These are phyloP conservation scores for Clostera curtula DNA, from an alignment of 2,888 invertebrate species.

Conservation along the genomic window DNA sequence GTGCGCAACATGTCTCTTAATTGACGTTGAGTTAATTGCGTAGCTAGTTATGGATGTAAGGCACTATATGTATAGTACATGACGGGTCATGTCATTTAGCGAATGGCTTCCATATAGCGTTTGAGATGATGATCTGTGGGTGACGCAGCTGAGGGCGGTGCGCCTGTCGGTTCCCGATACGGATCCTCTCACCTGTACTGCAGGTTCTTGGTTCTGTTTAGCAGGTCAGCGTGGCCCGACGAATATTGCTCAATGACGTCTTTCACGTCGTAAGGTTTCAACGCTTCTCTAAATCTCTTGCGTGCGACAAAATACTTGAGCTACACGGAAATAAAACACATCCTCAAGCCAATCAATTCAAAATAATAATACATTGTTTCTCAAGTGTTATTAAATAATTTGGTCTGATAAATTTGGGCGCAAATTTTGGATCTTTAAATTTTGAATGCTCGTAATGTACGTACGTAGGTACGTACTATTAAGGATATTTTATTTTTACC, in stretches of 20 bases:
- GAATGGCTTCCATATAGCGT: slow-evolving; percentile 21
- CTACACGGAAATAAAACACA: slow-evolving; percentile 74
- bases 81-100: slow-evolving; percentile 6
- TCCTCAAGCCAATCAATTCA: slow-evolving; percentile 36
- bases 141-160: slow-evolving; percentile 17
- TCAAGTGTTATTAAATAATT: too few species aligned
- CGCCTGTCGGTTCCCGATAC: slow-evolving; percentile 19
- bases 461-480: too few species aligned
- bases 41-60: slow-evolving; percentile 14
- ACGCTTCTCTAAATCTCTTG: slow-evolving; percentile 92
- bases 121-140: slow-evolving; percentile 32
- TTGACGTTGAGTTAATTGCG: background rate
- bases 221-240: slow-evolving; percentile 90
- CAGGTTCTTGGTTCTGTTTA: slow-evolving; percentile 89
- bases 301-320: slow-evolving; percentile 93
- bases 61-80: slow-evolving; percentile 7
- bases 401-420: too few species aligned
- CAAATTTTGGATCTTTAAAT: too few species aligned
- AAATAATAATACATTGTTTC: slow-evolving; percentile 1
- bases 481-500: too few species aligned
- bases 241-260: slow-evolving; percentile 96
- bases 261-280: slow-evolving; percentile 95
- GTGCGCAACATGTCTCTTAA: background rate
- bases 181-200: slow-evolving; percentile 88
- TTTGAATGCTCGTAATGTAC: too few species aligned